phyloP scores from a whole-genome alignment of 2,888 invertebrate species.

The Nymphalis c-album region DNA sequence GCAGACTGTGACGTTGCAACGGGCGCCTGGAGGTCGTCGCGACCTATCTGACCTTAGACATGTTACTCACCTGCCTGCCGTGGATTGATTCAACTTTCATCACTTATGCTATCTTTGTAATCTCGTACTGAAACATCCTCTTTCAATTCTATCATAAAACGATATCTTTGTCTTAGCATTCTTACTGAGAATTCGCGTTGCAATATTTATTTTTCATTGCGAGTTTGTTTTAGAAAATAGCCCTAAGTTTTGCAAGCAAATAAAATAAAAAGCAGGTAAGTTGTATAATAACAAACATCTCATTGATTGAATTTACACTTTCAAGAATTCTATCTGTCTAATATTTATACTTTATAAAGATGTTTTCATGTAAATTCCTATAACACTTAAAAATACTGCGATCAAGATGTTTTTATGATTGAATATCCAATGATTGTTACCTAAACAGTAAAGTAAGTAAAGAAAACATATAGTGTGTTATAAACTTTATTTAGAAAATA shows the following conservation, averaged over 20 bases:
- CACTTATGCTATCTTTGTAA: conserved; percentile 8
- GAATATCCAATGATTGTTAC: neutral
- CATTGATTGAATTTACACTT: neutral
- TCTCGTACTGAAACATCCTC: neutral
- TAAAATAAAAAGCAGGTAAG: neutral
- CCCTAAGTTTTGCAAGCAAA: too few species aligned
- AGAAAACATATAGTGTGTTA: neutral
- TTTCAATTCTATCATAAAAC: too few species aligned
- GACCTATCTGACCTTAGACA: conserved; percentile 47
- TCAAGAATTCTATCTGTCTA: neutral
- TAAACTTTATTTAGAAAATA: neutral
- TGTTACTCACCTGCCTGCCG: conserved; percentile 41
- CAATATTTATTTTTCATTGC: neutral
- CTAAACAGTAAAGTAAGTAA: neutral
- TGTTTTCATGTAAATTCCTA: neutral
- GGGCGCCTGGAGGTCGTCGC: conserved; percentile 47
- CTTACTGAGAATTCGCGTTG: neutral
- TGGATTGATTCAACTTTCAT: conserved; percentile 15
- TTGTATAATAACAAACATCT: neutral
- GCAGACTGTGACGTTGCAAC: conserved; percentile 35
- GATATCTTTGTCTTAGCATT: neutral
- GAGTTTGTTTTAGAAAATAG: neutral
- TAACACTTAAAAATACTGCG: neutral
- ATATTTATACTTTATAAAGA: neutral
- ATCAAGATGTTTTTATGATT: neutral